phyloP scores from a whole-genome alignment of 2,797 vertebrate genomes.

The Nannoperca australis region DNA sequence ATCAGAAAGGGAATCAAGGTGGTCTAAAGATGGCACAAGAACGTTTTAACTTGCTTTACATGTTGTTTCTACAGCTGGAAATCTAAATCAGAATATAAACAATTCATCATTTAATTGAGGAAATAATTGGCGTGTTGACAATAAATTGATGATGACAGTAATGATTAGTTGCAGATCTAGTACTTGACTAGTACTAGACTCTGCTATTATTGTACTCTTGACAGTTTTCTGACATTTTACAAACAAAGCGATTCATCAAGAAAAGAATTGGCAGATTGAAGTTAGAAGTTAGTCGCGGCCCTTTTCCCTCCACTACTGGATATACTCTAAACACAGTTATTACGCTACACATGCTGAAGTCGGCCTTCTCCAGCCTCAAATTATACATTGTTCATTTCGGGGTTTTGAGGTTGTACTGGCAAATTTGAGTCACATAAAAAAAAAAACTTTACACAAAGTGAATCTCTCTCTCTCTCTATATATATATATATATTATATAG shows the following conservation, averaged over 20 bases:
- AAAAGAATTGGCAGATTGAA: no score
- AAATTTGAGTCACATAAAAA: not conserved
- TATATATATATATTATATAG: no score
- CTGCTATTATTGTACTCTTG: no score
- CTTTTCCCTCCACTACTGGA: not conserved
- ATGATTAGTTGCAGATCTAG: not conserved
- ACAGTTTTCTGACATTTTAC: no score
- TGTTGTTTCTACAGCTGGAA: not conserved
- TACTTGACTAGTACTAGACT: no score
- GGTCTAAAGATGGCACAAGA: not conserved
- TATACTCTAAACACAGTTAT: not conserved
- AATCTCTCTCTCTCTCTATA: no score
- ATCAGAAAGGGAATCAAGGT: conserved; percentile 12
- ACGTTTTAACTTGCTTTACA: not conserved
- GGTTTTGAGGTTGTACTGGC: no score
- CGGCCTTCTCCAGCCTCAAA: no score
- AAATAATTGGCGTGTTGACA: not conserved
- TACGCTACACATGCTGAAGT: not conserved
- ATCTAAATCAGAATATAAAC: not conserved
- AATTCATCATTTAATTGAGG: not conserved
- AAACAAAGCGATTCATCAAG: no score
- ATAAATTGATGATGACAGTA: not conserved
- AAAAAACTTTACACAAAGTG: not conserved
- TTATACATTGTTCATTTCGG: not conserved
- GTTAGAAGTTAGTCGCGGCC: no score